Evolutionary conservation across 2,888 invertebrate species (phyloP).

Genomic region (Megastigmus dorsalis): DNA sequence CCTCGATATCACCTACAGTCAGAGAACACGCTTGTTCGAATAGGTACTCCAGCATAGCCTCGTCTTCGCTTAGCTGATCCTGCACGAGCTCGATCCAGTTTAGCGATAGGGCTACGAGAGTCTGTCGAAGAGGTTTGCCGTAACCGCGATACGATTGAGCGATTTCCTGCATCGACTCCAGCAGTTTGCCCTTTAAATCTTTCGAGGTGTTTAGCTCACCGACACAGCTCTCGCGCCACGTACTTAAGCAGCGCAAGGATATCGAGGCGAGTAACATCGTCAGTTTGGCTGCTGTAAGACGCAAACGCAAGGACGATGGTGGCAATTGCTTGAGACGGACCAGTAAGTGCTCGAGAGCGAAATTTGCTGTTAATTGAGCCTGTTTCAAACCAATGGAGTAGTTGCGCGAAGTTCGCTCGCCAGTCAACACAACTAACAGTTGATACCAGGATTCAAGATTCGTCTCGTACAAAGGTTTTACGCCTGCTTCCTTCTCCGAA

Average conservation of each 20-base stretch:
- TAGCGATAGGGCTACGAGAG: conserved; percentile 66
- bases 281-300: conserved; percentile 62
- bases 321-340: conserved; percentile 62
- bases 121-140: conserved; percentile 66
- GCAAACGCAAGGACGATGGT: conserved; percentile 43
- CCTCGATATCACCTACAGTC: conserved; percentile 67
- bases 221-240: conserved; percentile 67
- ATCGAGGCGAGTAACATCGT: conserved; percentile 68
- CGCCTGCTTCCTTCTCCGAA: conserved; percentile 54
- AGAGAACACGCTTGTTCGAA: conserved; percentile 67
- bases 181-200: conserved; percentile 62
- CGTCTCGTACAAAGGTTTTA: conserved; percentile 66
- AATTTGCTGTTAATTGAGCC: conserved; percentile 64
- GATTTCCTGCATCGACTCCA: conserved; percentile 68
- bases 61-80: conserved; percentile 63
- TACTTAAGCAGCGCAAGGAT: conserved; percentile 67
- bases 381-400: conserved; percentile 62
- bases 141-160: conserved; percentile 67
- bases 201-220: conserved; percentile 57
- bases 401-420: conserved; percentile 64
- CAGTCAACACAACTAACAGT: conserved; percentile 70
- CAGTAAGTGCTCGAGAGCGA: conserved; percentile 66
- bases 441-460: conserved; percentile 73
- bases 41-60: conserved; percentile 66
- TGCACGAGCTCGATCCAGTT: conserved; percentile 68